Conservation (phyloP, 2,797 vertebrate genomes). For the Eurystomus glaucurus region DNA sequence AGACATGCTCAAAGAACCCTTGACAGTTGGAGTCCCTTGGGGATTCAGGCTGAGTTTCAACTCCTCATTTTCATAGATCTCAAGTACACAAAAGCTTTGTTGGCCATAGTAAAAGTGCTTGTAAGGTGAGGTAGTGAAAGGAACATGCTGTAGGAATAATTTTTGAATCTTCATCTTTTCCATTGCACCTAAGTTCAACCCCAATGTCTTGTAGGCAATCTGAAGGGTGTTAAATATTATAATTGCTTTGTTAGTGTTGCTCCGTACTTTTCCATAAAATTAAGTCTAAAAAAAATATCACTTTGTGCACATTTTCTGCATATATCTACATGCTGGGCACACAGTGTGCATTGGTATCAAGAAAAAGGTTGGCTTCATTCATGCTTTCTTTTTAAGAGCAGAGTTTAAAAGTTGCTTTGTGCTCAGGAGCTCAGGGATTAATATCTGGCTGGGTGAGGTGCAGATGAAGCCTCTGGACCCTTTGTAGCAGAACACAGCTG, state of each 20-base stretch:
- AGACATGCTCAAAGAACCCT: not conserved
- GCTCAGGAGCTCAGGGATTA: not conserved
- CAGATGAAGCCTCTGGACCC: not conserved
- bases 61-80: not conserved
- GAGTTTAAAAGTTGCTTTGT: not conserved
- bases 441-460: fast-evolving
- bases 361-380: not conserved
- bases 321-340: not conserved
- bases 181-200: not conserved
- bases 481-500: not conserved
- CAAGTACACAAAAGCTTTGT: not conserved
- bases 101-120: not conserved
- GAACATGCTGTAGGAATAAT: not conserved
- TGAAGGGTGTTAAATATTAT: not conserved
- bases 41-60: not conserved
- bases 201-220: not conserved
- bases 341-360: not conserved
- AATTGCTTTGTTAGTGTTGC: not conserved
- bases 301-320: not conserved
- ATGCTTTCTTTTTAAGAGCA: not conserved
- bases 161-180: not conserved
- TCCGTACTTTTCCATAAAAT: not conserved
- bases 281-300: not conserved
- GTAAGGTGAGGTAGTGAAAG: not conserved
- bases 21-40: not conserved